These are phyloP conservation scores for Epiblema foenella DNA, from an alignment of 2,888 invertebrate genomes.

Conservation along the genomic window DNA sequence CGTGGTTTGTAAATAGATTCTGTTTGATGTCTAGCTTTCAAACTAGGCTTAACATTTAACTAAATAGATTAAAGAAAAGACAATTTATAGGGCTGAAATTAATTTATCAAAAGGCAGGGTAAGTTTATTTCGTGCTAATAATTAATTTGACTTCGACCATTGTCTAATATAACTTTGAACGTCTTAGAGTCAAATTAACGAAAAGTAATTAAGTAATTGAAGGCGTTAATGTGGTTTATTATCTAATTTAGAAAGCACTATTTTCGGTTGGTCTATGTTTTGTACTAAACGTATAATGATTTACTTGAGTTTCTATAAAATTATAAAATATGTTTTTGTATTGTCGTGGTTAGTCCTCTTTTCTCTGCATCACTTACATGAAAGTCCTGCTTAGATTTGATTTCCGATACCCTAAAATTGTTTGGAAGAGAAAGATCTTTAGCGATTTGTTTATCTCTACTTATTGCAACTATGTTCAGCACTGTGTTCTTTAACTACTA, in stretches of 20 bases:
- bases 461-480: no score
- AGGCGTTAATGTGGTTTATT: neutral
- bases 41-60: constrained; percentile 16
- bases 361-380: no score
- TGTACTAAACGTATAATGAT: neutral
- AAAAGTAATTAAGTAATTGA: constrained; percentile 12
- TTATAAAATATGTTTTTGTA: no score
- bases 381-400: no score
- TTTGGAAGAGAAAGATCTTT: no score
- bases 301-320: no score
- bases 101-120: constrained; percentile 23
- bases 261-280: neutral
- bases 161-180: constrained; percentile 10
- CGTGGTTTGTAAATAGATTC: constrained; percentile 16
- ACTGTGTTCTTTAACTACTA: no score
- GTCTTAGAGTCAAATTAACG: neutral
- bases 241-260: neutral
- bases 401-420: no score
- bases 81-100: constrained; percentile 24
- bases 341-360: no score
- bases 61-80: constrained; percentile 26
- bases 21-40: constrained; percentile 30
- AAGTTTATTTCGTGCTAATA: constrained; percentile 26
- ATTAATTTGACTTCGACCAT: constrained; percentile 15
- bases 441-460: no score